These are phyloP conservation scores for Panonychus citri DNA, from an alignment of 1,140 invertebrate species.

Conservation along the genomic window DNA sequence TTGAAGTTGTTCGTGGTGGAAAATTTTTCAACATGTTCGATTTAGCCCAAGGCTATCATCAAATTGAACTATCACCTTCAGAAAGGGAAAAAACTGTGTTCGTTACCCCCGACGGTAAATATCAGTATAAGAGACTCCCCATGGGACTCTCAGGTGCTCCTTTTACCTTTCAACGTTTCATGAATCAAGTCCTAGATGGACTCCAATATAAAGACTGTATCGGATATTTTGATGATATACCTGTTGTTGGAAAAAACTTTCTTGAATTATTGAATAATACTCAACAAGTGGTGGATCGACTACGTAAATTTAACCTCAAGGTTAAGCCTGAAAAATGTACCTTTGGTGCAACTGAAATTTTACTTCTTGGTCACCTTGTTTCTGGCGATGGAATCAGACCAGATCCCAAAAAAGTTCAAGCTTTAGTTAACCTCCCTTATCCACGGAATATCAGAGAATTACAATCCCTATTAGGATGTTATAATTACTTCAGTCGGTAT, in stretches of 20 bases:
- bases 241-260: slow-evolving; percentile 18
- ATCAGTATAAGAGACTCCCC: too few species aligned
- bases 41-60: slow-evolving; percentile 26
- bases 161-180: background rate
- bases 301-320: slow-evolving; percentile 13
- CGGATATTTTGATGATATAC: slow-evolving; percentile 27
- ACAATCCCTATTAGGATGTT: slow-evolving; percentile 7
- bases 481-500: slow-evolving; percentile 25
- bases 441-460: slow-evolving; percentile 8
- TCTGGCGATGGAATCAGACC: slow-evolving; percentile 3
- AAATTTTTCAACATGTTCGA: slow-evolving; percentile 25
- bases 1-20: slow-evolving; percentile 10
- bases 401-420: slow-evolving; percentile 1
- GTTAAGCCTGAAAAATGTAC: slow-evolving; percentile 20
- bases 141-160: too few species aligned
- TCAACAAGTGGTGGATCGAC: slow-evolving; percentile 3
- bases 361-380: slow-evolving; percentile 19
- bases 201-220: background rate
- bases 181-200: background rate
- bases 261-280: background rate
- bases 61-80: slow-evolving; percentile 8
- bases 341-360: slow-evolving; percentile 19
- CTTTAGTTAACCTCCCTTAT: background rate
- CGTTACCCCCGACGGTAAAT: too few species aligned
- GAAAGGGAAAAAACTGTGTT: slow-evolving; percentile 8